These are phyloP conservation scores for Oplegnathus fasciatus DNA, from an alignment of 2,113 vertebrate species.

Conservation along the genomic window DNA sequence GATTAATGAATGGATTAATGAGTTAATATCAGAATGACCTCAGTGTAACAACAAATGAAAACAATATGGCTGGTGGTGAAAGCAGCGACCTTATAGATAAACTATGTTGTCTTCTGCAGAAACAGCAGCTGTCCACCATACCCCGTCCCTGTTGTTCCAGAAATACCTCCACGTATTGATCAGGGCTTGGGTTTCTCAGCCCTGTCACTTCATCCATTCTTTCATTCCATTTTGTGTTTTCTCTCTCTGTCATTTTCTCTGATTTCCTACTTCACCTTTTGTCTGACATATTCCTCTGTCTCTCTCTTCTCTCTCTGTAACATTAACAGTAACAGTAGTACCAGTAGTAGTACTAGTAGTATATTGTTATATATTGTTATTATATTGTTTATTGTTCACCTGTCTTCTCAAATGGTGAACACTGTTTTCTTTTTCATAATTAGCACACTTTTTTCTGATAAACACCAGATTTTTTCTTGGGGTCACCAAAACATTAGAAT, in stretches of 20 bases:
- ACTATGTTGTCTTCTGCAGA: slow-evolving; percentile 49
- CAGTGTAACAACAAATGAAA: not conserved
- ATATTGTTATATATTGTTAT: too few species aligned
- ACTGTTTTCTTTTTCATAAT: too few species aligned
- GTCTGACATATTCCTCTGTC: not conserved
- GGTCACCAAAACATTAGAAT: too few species aligned
- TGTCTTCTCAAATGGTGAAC: too few species aligned
- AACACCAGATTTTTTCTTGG: too few species aligned
- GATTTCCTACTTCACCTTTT: not conserved
- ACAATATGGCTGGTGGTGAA: not conserved
- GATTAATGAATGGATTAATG: not conserved
- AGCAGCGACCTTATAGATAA: slow-evolving; percentile 35
- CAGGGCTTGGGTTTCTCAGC: slow-evolving; percentile 73
- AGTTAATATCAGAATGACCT: not conserved
- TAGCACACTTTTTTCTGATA: too few species aligned
- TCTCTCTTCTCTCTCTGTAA: not conserved
- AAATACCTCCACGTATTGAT: slow-evolving; percentile 79
- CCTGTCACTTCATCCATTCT: slow-evolving; percentile 28
- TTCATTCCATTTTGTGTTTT: slow-evolving; percentile 14
- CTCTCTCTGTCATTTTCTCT: not conserved
- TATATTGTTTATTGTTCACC: too few species aligned
- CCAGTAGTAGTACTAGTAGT: too few species aligned
- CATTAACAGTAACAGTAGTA: too few species aligned
- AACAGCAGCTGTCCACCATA: slow-evolving; percentile 43
- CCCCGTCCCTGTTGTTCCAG: slow-evolving; percentile 64